Base-by-base conservation (phyloP, 2,113 vertebrate species). In the Epinephelus cyanopodus region DNA sequence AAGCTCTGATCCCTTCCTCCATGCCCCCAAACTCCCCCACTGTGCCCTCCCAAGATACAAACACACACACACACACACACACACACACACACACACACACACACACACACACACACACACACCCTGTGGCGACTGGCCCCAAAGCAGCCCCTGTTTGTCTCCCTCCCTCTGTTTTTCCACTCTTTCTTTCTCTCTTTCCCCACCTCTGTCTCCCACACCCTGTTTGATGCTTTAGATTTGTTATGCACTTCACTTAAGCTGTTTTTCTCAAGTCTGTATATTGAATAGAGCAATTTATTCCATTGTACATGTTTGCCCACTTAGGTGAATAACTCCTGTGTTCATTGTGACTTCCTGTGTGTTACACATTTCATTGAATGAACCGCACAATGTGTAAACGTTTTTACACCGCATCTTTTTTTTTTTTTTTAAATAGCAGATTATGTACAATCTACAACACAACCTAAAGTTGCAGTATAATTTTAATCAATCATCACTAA, bases 1-100 rank as follows among this genome's bases (percentile, higher is more conserved):
- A 93, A 89, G 90, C 92, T 93, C 89, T 93, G 92, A 92, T 94
- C 92, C 92, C 88, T 88, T 87, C 90, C 88, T 84, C 81, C 90
- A 86, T 89, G 86, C 91, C 93, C 92, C 82, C 58, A 82, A 85
- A 86, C 87, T 63, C 77, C 82, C 92, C 92, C 91, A 87, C 89
- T 90, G 91, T 87, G 92, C 90, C 84, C 87, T 92, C 87, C 89
- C 82, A 87, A 90, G 84, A 88, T 88, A n/a, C n/a, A n/a, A n/a
- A 79, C 85, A 89, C 85, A 18, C 77, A 61, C 23, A 29, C 75
- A 63, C 74, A 18, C 39, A 33, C 58, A 60, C 53, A 54, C 53
- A 56, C 54, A 56, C n/a, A 87, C 87, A 81, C 85, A 87, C 86
- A 87, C 48, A 29, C 70, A 73, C 70, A 60, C 45, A 70, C 47